phyloP scores from a whole-genome alignment of 2,888 invertebrate species.

The Drosophila acutilabella region DNA sequence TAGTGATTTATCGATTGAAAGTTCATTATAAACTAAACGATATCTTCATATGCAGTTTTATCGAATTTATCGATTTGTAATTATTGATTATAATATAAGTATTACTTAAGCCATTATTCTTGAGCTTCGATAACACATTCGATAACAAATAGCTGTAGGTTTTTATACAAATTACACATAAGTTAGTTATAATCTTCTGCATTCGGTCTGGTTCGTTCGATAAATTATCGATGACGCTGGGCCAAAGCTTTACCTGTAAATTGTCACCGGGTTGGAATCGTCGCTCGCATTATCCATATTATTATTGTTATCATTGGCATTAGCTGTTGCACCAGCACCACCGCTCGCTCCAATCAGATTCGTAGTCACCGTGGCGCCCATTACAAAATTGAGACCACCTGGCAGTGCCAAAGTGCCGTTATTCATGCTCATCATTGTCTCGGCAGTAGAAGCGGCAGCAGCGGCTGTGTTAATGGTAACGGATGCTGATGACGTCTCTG shows the following conservation, averaged over 20 bases:
- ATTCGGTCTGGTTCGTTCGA: background rate
- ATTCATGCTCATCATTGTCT: constrained; percentile 78
- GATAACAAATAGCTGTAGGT: too few species aligned
- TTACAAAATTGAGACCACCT: constrained; percentile 62
- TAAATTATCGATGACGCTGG: constrained; percentile 4
- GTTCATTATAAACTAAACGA: too few species aligned
- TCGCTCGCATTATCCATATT: constrained; percentile 93
- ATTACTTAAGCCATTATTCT: too few species aligned
- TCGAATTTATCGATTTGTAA: too few species aligned
- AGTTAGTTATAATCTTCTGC: too few species aligned
- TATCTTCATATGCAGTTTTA: too few species aligned
- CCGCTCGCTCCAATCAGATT: constrained; percentile 15
- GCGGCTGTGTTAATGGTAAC: background rate
- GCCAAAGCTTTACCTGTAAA: constrained; percentile 90
- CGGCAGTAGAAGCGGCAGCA: constrained; percentile 10
- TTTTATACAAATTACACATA: too few species aligned
- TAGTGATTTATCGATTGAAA: too few species aligned
- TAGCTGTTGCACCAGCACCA: background rate
- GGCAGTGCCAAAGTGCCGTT: constrained; percentile 60
- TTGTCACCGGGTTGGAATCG: constrained; percentile 94
- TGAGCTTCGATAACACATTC: too few species aligned
- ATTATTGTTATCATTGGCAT: constrained; percentile 88
- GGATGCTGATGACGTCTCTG: constrained; percentile 21
- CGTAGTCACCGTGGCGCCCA: constrained; percentile 60
- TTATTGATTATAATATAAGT: too few species aligned